Evolutionary conservation across 2,797 vertebrate species (phyloP).

Genomic region (Characodon lateralis): DNA sequence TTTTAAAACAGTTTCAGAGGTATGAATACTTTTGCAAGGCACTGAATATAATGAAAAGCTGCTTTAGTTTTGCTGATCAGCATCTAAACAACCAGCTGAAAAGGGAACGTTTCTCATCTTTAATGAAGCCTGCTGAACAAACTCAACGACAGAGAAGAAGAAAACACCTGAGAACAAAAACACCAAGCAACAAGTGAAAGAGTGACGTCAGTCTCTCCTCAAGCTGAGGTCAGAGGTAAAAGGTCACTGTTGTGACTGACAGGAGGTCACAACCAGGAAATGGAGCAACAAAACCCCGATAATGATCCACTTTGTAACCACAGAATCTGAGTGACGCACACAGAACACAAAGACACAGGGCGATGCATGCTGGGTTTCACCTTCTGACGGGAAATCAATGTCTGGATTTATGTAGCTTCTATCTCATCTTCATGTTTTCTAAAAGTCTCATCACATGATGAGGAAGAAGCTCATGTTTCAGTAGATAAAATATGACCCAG

Average conservation of each 20-base stretch:
- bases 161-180: neutral
- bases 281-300: conserved; percentile 45
- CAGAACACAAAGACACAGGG: neutral
- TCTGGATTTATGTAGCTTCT: neutral
- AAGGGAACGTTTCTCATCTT: neutral
- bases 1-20: neutral
- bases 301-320: neutral
- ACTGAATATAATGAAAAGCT: neutral
- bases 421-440: neutral
- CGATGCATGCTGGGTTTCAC: neutral
- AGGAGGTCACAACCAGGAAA: conserved; percentile 56
- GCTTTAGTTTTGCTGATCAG: neutral
- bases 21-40: neutral
- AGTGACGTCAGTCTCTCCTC: neutral
- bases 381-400: neutral
- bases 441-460: neutral
- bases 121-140: neutral
- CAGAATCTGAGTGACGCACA: neutral
- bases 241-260: conserved; percentile 42
- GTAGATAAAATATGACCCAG: neutral
- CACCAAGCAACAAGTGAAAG: neutral
- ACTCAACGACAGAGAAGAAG: neutral
- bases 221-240: conserved; percentile 12
- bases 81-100: neutral
- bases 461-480: neutral